Evolutionary conservation across 2,113 vertebrate genomes (phyloP), one percentile per base, ranked within the genome.

Genomic region (Glareola pratincola): DNA sequence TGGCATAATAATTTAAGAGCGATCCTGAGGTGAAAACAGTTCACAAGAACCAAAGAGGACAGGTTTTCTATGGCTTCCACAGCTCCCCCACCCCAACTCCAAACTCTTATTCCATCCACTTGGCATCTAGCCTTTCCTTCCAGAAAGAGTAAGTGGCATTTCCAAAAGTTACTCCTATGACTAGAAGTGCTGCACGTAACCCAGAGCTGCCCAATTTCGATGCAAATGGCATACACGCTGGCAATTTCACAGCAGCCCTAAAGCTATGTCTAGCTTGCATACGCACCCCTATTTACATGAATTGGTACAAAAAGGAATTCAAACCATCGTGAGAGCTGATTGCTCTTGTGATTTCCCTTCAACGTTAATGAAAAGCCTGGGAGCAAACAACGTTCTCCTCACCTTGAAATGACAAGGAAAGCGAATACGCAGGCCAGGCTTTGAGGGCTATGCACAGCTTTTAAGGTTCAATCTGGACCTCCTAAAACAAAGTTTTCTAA

Each of bases 401-500:
- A 94, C 89, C 80, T 95, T 96, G 91, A 89, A 92, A 92, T 71
- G 59, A 88, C 36, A 82, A 76, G 18, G 36, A 69, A 81, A 89
- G 62, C 43, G 57, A 73, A 85, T 59, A 85, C 2, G 13, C 53
- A 79, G 81, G 77, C 57, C 86, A 76, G 57, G 67, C 29, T 94
- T 82, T 92, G 69, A 90, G 77, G 50, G 54, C 20, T 68, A 41
- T 11, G 37, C 32, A 56, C 16, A 37, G 43, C 56, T 88, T 92
- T 81, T 75, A 71, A 95, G 66, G 85, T 91, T 80, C 69, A 87
- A 14, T 18, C 27, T 79, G 86, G 84, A 57, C 45, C 57, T 89
- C 86, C 84, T 83, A 85, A 94, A 94, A 87, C 69, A 89, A 89
- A 85, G 79, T 84, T 96, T 92, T 78, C 73, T 64, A 82, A 92